Percentiles rank a stretch among this genome's conserved stretches.
These are phyloP conservation scores for Gnatocerus cornutus DNA, from an alignment of 2,888 invertebrate species.

Conservation along the genomic window DNA sequence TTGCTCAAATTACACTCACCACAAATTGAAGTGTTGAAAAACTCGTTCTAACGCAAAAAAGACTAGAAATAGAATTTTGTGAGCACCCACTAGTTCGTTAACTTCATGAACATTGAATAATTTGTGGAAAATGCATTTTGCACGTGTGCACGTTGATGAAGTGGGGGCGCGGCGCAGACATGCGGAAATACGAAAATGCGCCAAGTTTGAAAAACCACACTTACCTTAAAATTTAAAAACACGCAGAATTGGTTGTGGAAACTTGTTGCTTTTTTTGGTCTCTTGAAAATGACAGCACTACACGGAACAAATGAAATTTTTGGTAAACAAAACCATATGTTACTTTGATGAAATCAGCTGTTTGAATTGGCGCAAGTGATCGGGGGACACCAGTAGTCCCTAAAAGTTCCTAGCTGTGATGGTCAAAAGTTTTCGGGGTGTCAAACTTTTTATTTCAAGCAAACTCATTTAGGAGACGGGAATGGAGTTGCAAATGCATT, in stretches of 20 bases:
- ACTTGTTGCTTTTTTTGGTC: background rate
- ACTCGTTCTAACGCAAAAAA: slow-evolving; percentile 23
- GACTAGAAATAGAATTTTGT: slow-evolving; percentile 45
- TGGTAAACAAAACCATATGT: slow-evolving; percentile 46
- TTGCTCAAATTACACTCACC: slow-evolving; percentile 53
- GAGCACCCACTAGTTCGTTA: slow-evolving; percentile 49
- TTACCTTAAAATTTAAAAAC: slow-evolving; percentile 14
- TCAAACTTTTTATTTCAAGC: no score
- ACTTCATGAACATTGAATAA: slow-evolving; percentile 60
- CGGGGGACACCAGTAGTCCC: no score
- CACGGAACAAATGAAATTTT: slow-evolving; percentile 34
- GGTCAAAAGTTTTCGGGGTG: no score
- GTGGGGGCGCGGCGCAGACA: slow-evolving; percentile 49
- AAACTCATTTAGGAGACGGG: no score
- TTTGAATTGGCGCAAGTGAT: background rate
- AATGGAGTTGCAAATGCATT: no score
- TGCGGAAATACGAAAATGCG: slow-evolving; percentile 44
- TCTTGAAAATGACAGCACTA: slow-evolving; percentile 17
- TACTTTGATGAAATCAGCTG: slow-evolving; percentile 36
- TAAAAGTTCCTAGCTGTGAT: no score
- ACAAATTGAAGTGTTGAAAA: slow-evolving; percentile 50
- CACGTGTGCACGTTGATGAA: slow-evolving; percentile 56
- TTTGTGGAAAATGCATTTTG: slow-evolving; percentile 59
- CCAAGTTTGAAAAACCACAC: slow-evolving; percentile 26
- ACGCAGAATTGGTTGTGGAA: background rate